These are phyloP conservation scores for Platanista minor DNA, from an alignment of 2,113 vertebrate species.

Conservation along the genomic window DNA sequence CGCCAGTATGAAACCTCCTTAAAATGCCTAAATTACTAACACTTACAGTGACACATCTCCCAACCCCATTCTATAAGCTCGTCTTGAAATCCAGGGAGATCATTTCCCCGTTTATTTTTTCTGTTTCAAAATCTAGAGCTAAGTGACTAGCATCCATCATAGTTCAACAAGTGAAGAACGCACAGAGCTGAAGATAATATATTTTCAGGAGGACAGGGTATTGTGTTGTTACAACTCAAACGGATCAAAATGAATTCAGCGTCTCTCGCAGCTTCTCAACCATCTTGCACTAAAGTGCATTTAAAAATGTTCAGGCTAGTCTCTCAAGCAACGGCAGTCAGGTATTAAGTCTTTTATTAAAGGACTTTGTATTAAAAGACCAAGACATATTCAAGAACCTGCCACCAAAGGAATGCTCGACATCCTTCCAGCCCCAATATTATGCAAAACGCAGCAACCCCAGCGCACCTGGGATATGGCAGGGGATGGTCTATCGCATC, in stretches of 20 bases:
- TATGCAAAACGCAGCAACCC: background rate
- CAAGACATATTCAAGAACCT: background rate
- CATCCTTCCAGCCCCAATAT: background rate
- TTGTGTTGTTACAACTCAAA: slow-evolving; percentile 3
- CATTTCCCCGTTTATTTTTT: background rate
- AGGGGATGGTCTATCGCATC: too few species aligned
- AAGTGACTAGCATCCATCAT: background rate
- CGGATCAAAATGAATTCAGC: background rate
- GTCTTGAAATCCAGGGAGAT: background rate
- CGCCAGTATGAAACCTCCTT: background rate
- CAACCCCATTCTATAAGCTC: background rate
- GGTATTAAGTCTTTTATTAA: background rate
- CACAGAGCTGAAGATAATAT: background rate
- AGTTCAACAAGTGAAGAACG: background rate
- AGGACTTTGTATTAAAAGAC: slow-evolving; percentile 18
- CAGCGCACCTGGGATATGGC: fast-evolving
- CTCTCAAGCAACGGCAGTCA: background rate
- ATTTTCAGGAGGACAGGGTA: background rate
- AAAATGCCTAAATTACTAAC: background rate
- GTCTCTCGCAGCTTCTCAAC: slow-evolving; percentile 2
- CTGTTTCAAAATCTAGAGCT: background rate
- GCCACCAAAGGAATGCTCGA: background rate
- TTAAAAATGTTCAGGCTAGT: background rate
- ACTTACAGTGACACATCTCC: background rate
- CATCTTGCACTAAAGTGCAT: background rate